Evolutionary conservation across 2,113 vertebrate species (phyloP), one percentile per base, ranked within the genome.

Genomic region (Callaeas wilsoni): DNA sequence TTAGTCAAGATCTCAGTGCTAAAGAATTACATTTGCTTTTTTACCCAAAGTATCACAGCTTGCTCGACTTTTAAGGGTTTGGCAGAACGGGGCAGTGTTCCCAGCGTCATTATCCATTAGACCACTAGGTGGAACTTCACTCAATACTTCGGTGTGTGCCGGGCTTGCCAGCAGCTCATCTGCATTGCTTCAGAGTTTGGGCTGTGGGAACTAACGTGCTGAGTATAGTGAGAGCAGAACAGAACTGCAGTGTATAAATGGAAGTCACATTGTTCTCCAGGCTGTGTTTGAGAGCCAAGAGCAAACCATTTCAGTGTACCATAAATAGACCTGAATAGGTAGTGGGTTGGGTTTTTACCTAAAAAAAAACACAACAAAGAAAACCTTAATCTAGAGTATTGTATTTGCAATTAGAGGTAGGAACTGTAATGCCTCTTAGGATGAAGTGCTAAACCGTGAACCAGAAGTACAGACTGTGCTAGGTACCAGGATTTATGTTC

Each of bases 121-220:
- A 42, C 95, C 94, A 67, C 93, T 90, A 96, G 95, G 53, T 95
- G 96, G 96, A 95, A 94, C 94, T 77, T 92, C 59, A 65, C 50
- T 86, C 87, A 57, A 12, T 30, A 1, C 7, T 75, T 74, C 2
- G 3, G 70, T 59, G 39, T 68, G 47, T 18, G 37, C 81, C 18
- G 85, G 63, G 84, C 77, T 82, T 84, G 65, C 49, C 70, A n/a
- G 59, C 8, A 9, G 53, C 46, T 83, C 79, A 69, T 91, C 84
- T 69, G 67, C 87, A 29, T 70, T 73, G 67, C 83, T 92, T 84
- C 89, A 62, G 67, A 68, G 62, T 77, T 91, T 79, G 84, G 81
- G 47, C 73, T 22, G 1, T 12, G 16, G 68, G 88, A 73, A 95
- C 84, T 82, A 85, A 78, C 82, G 64, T 88, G 86, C 87, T 83